Base-by-base conservation (phyloP, 2,113 vertebrate species). In the Equus quagga region DNA sequence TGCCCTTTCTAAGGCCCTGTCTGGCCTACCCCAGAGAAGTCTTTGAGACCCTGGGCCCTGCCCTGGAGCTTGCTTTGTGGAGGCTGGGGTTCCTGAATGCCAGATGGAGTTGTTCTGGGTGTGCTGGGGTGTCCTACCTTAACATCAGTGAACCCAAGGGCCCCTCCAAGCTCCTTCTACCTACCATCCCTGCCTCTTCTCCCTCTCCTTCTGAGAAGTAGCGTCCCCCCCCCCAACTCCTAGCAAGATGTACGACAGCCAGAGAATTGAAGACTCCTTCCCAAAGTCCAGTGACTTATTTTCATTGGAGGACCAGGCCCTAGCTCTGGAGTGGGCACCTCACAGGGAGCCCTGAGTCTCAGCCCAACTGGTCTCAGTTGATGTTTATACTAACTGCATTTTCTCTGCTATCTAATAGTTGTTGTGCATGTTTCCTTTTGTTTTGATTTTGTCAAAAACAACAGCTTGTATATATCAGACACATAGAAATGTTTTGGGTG, bases 381-480 rank as follows among this genome's bases (percentile, higher is more conserved):
- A 78, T 93, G 28, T 72, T 94, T 97, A 76, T 81, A 95, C 44
- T 82, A 88, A 96, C 65, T 94, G 76, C 51, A 94, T 96, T 96
- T 97, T 94, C 67, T 97, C n/a, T 95, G 58, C 78, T 81, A 60
- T 94, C 94, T 97, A 87, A 93, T 65, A 95, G 67, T 92, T 89
- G 41, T 73, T 9, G 0, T 96, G 81, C 72, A 89, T 97, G 92
- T 96, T 95, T 92, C 96, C 33, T 92, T 91, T 89, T 81, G 69
- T 94, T 95, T 95, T 94, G 19, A 94, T 96, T 95, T 86, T 97
- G 82, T 96, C 49, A n/a, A 91, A 93, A 88, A 82, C n/a, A 97
- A 97, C 95, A 85, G 76, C 51, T 92, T 96, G 73, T 98, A 91
- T 95, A 96, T 94, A 97, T 75, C 87, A 90, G 84, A 85, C 69